A percentile compares a stretch with the other conserved stretches of the same genome.
These are phyloP conservation scores for Achroia grisella DNA, from an alignment of 1,140 invertebrate genomes.

Conservation along the genomic window DNA sequence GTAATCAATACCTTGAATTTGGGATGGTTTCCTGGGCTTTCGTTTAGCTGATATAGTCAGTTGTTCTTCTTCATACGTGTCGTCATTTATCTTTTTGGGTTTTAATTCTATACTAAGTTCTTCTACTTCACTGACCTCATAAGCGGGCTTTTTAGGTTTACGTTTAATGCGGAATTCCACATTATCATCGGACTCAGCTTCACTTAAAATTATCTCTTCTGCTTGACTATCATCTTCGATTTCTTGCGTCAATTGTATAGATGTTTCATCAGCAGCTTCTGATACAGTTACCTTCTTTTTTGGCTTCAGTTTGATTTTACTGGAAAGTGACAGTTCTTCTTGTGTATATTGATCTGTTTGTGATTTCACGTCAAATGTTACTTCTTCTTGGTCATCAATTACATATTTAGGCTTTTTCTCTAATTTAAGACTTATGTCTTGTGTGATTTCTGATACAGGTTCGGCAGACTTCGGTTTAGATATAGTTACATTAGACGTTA, in stretches of 20 bases:
- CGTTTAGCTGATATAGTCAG: slow-evolving; percentile 78
- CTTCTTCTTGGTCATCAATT: slow-evolving; percentile 74
- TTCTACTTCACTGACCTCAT: slow-evolving; percentile 75
- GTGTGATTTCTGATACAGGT: slow-evolving; percentile 47
- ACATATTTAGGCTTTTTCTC: slow-evolving; percentile 59
- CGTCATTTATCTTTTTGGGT: slow-evolving; percentile 49
- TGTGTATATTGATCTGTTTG: slow-evolving; percentile 75
- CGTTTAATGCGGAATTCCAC: slow-evolving; percentile 72
- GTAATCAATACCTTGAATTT: slow-evolving; percentile 77
- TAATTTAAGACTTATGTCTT: slow-evolving; percentile 74
- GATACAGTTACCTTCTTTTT: slow-evolving; percentile 77
- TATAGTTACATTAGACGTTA: slow-evolving; percentile 31
- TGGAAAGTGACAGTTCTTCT: slow-evolving; percentile 86
- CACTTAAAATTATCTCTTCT: slow-evolving; percentile 63
- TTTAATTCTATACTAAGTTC: slow-evolving; percentile 73
- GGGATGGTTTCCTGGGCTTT: slow-evolving; percentile 75
- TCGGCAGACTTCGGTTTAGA: slow-evolving; percentile 32
- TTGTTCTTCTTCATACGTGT: slow-evolving; percentile 76
- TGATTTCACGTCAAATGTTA: slow-evolving; percentile 73
- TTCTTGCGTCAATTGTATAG: slow-evolving; percentile 80
- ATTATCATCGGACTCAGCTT: slow-evolving; percentile 64
- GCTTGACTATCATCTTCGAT: slow-evolving; percentile 75
- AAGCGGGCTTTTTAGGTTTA: slow-evolving; percentile 63
- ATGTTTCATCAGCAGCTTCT: slow-evolving; percentile 81
- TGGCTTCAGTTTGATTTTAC: slow-evolving; percentile 82